Conservation (phyloP, 2,888 invertebrate genomes). For the Pardosa pseudoannulata region DNA sequence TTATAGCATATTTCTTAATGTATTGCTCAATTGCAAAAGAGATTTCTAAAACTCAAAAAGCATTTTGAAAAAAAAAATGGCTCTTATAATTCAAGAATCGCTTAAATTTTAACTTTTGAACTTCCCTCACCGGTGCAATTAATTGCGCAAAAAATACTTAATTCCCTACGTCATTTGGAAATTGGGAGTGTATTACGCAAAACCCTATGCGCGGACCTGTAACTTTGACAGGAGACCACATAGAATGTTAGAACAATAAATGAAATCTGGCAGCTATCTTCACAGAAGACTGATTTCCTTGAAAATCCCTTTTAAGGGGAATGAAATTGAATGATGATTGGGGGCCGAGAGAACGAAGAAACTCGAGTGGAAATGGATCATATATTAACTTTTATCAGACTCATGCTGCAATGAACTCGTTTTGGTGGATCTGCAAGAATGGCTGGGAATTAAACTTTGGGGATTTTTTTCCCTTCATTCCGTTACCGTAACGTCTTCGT, state of each 20-base stretch:
- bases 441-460: background rate
- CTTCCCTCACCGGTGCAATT: background rate
- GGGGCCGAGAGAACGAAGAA: background rate
- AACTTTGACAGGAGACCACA: background rate
- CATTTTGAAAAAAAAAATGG: no score
- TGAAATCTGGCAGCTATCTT: slow-evolving; percentile 6
- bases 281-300: background rate
- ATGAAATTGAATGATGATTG: slow-evolving; percentile 15
- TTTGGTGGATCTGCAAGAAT: background rate
- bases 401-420: slow-evolving; percentile 3
- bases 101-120: background rate
- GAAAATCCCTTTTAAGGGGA: slow-evolving; percentile 13
- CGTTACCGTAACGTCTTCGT: background rate
- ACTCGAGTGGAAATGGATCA: slow-evolving; percentile 17
- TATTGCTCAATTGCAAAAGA: no score
- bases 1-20: no score
- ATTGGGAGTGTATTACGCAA: background rate
- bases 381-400: slow-evolving; percentile 13
- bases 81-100: background rate
- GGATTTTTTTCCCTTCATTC: background rate
- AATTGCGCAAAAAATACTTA: background rate
- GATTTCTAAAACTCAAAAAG: no score
- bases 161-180: background rate
- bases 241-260: slow-evolving; percentile 2
- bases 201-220: background rate